Evolutionary conservation across 2,113 vertebrate species (phyloP), one percentile per base, ranked within the genome.

Genomic region (Thryonomys swinderianus): DNA sequence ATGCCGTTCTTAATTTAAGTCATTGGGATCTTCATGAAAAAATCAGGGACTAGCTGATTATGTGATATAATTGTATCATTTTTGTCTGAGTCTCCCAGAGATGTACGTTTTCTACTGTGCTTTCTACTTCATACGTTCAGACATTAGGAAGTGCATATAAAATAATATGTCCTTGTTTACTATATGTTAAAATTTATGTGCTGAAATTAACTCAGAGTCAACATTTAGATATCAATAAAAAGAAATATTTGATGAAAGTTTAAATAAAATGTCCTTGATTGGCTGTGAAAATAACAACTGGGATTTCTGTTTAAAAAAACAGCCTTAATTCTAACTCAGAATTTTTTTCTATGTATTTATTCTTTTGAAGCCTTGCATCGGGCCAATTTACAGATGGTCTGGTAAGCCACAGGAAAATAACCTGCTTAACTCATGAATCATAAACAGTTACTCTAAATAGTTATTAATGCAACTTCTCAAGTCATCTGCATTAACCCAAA

Each of bases 371-470:
- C 42, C 71, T 48, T 34, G 32, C 95, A 94, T 96, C 93, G 95
- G 83, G 86, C 88, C 78, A 86, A 94, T 96, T 96, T 97, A 95
- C 97, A 97, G 96, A 95, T 89, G 94, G 91, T 95, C 85, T 96
- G 84, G 67, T 94, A 40, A 97, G 88, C 93, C 82, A 94, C 84
- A 61, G 93, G 86, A 97, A 97, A 96, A 96, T 93, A 97, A 92
- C 86, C 34, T 57, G 5, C 27, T 92, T 95, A 96, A 79, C 96
- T 97, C 96, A 97, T 97, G 96, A 97, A 97, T 97, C 93, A 97
- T 96, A 97, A 97, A 92, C 62, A 96, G 91, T 96, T 89, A 76
- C 91, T 97, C 79, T 69, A 97, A 96, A 96, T 88, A 97, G 94
- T 96, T 97, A 94, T 96, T 96, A 97, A 96, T 93, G 37, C 71